These are phyloP conservation scores for Stratiomys singularior DNA, from an alignment of 2,888 invertebrate genomes.

Conservation along the genomic window DNA sequence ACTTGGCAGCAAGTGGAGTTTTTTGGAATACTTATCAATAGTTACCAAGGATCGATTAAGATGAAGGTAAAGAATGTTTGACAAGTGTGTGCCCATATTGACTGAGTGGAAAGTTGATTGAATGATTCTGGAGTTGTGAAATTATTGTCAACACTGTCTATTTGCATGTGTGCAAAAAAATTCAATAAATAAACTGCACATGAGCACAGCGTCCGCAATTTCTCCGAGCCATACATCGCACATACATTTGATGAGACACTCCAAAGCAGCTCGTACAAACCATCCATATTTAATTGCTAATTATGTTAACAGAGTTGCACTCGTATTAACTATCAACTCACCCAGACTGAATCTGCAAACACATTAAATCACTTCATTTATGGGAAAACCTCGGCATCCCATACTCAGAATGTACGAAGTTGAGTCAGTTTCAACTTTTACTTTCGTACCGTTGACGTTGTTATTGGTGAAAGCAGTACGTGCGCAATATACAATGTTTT, in stretches of 20 bases:
- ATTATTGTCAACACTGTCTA: not conserved
- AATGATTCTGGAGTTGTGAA: not conserved
- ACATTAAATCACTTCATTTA: not conserved
- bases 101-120: not conserved
- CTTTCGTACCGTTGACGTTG: conserved; percentile 36
- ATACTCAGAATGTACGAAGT: not conserved
- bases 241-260: not conserved
- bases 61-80: conserved; percentile 7
- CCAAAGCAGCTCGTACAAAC: not conserved
- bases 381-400: conserved; percentile 2
- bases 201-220: not conserved
- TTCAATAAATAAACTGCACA: not conserved
- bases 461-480: conserved; percentile 43
- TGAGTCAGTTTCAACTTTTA: conserved; percentile 42
- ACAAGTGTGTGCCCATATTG: too few species aligned
- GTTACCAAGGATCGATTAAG: not conserved
- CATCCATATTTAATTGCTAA: not conserved
- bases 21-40: not conserved
- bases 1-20: not conserved
- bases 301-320: not conserved
- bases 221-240: not conserved
- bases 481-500: conserved; percentile 20
- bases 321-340: not conserved
- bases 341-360: not conserved
- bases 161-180: not conserved